Conservation (phyloP, 2,797 vertebrate species). For the Lepilemur septentrionalis region DNA sequence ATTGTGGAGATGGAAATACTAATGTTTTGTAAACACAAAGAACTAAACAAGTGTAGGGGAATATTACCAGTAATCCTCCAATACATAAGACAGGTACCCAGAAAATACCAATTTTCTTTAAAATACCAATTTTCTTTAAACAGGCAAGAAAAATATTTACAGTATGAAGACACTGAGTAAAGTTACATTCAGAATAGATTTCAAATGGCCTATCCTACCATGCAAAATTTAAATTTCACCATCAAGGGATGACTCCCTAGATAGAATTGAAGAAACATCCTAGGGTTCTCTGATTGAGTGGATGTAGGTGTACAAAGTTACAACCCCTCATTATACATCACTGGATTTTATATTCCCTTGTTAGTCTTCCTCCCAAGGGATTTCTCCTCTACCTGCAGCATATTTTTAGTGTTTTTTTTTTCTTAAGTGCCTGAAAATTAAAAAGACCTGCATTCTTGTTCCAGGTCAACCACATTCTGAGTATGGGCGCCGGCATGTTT, state of each 20-base stretch:
- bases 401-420: not conserved
- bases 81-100: not conserved
- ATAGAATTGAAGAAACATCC: not conserved
- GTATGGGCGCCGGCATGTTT: not conserved
- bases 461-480: not conserved
- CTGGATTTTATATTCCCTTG: not conserved
- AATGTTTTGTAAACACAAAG: not conserved
- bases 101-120: constrained; percentile 2
- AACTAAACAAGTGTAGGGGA: not conserved
- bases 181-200: not conserved
- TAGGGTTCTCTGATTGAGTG: not conserved
- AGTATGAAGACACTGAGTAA: not conserved
- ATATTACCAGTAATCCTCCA: not conserved
- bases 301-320: not conserved
- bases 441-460: not conserved
- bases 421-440: not conserved
- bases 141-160: not conserved
- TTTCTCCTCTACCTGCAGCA: not conserved
- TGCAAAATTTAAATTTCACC: constrained; percentile 9
- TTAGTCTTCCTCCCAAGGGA: not conserved
- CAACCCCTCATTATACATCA: not conserved
- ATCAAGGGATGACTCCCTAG: not conserved
- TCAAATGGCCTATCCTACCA: not conserved
- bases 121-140: not conserved
- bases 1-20: not conserved